Base-by-base conservation (phyloP, 2,888 invertebrate genomes). In the Poecilus cupreus region DNA sequence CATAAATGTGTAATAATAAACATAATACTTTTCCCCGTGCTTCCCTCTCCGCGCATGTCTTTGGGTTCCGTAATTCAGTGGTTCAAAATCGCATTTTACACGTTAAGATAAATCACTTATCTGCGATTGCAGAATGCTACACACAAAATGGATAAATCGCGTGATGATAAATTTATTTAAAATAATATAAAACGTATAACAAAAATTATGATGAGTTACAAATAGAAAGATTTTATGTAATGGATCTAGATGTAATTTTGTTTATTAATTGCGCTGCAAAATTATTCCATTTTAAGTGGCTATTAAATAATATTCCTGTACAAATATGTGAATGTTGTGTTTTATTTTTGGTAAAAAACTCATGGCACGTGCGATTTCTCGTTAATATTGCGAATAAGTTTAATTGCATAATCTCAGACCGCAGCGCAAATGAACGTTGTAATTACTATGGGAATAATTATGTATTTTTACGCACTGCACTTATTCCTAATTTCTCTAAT, bases 371-470 rank as follows among this genome's bases (percentile, higher is more conserved):
- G 72, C 72, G 22, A 72, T 72, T 72, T 72, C 64, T 72, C 43
- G 46, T 72, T 68, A 60, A 60, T 72, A 72, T 72, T 72, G 46
- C 72, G 46, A 72, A 72, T 72, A 72, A 22, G n/a, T 72, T 46
- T 72, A 46, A 72, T 72, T 72, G 72, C 72, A 13, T 46, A 72
- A 72, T 72, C 22, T 11, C 11, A 72, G 6, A 13, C 64, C 13
- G 16, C 18, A 51, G 18, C 51, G 11, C 20, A 51, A 51, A 51
- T 51, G 18, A 51, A 51, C 51, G 32, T 18, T 8, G 20, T 68
- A 68, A 68, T 68, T 68, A 68, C 64, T 37, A 68, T 68, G 16
- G 37, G 37, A 39, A 68, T 68, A 68, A 68, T 37, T 37, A 68
- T 32, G 16, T 37, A 68, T 68, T 68, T 68, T 68, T 68, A 16